Percentiles rank a stretch among this genome's conserved stretches.
These are phyloP conservation scores for Umimayanthus chanpuru DNA, from an alignment of 92 coral and sea anemone species.

Conservation along the genomic window DNA sequence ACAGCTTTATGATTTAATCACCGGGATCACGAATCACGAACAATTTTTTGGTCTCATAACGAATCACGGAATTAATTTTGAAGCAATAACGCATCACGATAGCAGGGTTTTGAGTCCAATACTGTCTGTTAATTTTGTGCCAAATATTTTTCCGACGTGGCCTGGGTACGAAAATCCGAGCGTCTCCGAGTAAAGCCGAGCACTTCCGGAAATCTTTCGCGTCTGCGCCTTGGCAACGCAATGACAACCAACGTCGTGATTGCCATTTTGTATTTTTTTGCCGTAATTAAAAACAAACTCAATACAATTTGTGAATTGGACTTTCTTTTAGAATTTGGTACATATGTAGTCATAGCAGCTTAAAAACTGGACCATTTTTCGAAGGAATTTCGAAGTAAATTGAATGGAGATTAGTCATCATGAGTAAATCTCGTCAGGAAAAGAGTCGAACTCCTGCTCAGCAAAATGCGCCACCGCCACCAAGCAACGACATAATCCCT, in stretches of 20 bases:
- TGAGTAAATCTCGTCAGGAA: slow-evolving; percentile 97
- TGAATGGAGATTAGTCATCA: slow-evolving; percentile 30
- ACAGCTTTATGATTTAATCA: no score
- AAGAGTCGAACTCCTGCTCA: slow-evolving; percentile 95
- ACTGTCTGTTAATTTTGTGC: no score
- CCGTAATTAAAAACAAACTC: neutral
- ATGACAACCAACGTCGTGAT: neutral
- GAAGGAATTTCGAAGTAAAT: neutral
- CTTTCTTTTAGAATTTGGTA: neutral
- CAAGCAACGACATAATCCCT: slow-evolving; percentile 92
- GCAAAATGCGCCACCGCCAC: slow-evolving; percentile 80
- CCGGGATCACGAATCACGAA: no score
- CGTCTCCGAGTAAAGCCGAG: slow-evolving; percentile 7
- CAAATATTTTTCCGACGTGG: neutral
- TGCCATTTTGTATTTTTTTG: slow-evolving; percentile 17
- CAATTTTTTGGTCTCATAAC: no score
- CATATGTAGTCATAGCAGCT: neutral
- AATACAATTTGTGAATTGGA: neutral
- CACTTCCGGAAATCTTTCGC: neutral
- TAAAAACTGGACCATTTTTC: neutral
- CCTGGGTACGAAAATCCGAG: slow-evolving; percentile 18
- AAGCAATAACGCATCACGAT: no score
- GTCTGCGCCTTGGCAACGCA: slow-evolving; percentile 26
- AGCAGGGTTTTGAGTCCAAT: no score
- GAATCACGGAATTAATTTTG: no score